phyloP scores from a whole-genome alignment of 2,797 vertebrate species.

The Chloroceryle inda region DNA sequence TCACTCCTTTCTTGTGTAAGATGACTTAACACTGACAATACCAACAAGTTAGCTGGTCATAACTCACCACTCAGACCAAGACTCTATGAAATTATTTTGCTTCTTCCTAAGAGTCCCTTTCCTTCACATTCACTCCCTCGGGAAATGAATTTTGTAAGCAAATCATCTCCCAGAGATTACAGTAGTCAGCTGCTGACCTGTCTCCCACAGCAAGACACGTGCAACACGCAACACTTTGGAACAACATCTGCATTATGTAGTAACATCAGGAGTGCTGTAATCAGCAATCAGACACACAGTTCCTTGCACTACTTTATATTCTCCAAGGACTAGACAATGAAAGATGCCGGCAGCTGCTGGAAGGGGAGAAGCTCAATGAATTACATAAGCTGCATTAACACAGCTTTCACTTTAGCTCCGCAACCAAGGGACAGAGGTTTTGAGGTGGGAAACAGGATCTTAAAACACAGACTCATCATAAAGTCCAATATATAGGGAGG shows the following conservation, averaged over 20 bases:
- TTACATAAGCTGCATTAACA: background rate
- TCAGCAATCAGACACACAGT: background rate
- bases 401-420: background rate
- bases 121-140: background rate
- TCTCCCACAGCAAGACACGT: background rate
- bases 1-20: too few relatives aligned
- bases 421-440: background rate
- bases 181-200: background rate
- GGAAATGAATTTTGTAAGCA: background rate
- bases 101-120: background rate
- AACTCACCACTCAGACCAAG: fast-evolving
- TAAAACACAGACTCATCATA: background rate
- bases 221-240: background rate
- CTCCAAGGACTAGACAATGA: background rate
- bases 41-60: background rate
- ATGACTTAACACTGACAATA: background rate
- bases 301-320: fast-evolving
- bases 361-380: background rate
- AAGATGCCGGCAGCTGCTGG: background rate
- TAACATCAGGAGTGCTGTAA: background rate
- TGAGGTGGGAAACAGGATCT: background rate
- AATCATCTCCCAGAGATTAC: background rate
- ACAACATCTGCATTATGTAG: background rate
- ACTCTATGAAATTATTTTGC: background rate
- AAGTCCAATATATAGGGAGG: background rate